Evolutionary conservation across 2,797 vertebrate genomes (phyloP).

Genomic region (Alauda arvensis): DNA sequence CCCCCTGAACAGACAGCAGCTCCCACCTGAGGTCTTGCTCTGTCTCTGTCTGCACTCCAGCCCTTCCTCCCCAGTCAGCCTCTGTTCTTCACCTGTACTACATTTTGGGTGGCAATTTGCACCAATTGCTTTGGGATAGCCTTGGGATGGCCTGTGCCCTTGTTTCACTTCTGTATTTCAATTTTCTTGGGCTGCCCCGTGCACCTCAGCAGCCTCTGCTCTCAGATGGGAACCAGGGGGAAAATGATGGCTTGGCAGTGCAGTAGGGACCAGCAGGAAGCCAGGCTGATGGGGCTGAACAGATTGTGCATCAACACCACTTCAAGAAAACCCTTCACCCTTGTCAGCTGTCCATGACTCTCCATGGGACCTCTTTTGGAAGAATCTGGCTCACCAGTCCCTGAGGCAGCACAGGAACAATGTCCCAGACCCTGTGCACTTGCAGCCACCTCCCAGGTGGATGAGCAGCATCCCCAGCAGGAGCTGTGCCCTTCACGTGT

Average conservation of each 20-base stretch:
- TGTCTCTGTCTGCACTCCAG: background rate
- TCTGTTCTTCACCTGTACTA: background rate
- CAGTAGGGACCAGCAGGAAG: background rate
- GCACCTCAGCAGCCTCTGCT: background rate
- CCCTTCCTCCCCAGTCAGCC: background rate
- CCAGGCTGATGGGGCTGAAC: background rate
- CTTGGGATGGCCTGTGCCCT: background rate
- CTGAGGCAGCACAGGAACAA: background rate
- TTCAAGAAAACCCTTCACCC: background rate
- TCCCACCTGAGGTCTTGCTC: background rate
- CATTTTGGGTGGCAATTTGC: background rate
- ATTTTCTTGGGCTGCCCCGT: background rate
- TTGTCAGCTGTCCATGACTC: background rate
- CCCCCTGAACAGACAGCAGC: background rate
- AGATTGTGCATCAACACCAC: background rate
- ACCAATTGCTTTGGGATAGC: background rate
- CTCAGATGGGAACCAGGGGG: fast-evolving
- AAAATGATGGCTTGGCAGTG: background rate
- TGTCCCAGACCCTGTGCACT: background rate
- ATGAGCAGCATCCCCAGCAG: background rate
- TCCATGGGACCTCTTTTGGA: background rate
- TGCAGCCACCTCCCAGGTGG: background rate
- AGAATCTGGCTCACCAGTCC: background rate
- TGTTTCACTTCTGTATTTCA: background rate
- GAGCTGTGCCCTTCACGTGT: background rate